Base-by-base conservation (phyloP, 2,888 invertebrate species). In the Adelognathus sp. region DNA sequence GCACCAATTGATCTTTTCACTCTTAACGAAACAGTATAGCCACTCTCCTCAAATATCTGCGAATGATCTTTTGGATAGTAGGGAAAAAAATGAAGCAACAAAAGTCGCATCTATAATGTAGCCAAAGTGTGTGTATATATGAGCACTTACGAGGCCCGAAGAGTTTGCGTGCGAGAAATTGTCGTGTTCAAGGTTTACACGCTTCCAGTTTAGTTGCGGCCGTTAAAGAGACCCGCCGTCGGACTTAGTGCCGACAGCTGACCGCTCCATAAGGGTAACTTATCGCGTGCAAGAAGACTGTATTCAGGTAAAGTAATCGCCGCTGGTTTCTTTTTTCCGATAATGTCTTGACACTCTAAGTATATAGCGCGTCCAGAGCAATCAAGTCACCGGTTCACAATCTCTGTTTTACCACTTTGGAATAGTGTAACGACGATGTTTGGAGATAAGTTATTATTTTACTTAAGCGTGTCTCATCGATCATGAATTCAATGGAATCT, bases 191-290 rank as follows among this genome's bases (percentile, higher is more conserved):
- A 21, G 33, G 2, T 74, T 78, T 69, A 64, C 56, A 27, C 64
- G 61, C 44, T 63, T 63, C 36, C 69, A 66, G 54, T 71, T 36
- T 76, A 31, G 39, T 27, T 18, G 56, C 50, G 61, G 18, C 44
- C 73, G 70, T 81, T 82, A 75, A 50, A 82, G 80, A 79, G 74
- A 67, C 64, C 56, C 72, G 71, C 73, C 50, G 41, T 63, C 39
- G 63, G 61, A 67, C 70, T 71, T 75, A 83, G 79, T 83, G 85
- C 56, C 84, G 84, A 86, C 86, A 88, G 87, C 87, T 86, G 86
- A 86, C 83, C 86, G 81, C 78, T 77, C 67, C 81, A 76, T 79
- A 80, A 61, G 58, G 80, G 50, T 60, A 60, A 70, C 58, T 46
- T 24, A 33, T 67, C 46, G 41, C 60, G 50, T 76, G 33, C 52